phyloP scores from a whole-genome alignment of 2,797 vertebrate species.

The Phrynocephalus forsythii region DNA sequence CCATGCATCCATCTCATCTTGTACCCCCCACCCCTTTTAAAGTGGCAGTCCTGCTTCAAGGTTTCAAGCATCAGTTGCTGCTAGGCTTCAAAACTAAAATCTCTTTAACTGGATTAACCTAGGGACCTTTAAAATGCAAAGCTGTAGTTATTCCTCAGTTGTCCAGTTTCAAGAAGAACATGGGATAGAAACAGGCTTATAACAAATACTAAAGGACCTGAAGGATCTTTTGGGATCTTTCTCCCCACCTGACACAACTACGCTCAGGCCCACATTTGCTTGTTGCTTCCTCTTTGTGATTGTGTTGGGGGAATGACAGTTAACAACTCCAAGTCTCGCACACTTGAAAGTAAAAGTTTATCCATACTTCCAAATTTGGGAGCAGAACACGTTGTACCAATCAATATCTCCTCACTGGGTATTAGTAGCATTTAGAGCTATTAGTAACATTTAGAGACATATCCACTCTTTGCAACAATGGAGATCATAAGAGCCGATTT shows the following conservation, averaged over 20 bases:
- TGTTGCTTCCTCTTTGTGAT: not conserved
- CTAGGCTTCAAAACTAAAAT: not conserved
- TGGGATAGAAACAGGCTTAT: too few species aligned
- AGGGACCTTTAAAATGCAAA: not conserved
- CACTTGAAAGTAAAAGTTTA: not conserved
- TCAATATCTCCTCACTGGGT: not conserved
- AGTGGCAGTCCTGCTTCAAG: not conserved
- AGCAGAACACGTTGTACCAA: not conserved
- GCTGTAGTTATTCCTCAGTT: not conserved
- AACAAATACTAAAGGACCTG: not conserved
- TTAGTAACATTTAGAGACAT: not conserved
- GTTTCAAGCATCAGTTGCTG: not conserved
- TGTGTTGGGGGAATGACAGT: too few species aligned
- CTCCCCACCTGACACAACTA: not conserved
- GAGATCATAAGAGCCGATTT: not conserved
- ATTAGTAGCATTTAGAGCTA: not conserved
- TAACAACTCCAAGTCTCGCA: not conserved
- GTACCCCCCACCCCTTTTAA: not conserved
- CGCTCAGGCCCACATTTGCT: slow-evolving; percentile 2
- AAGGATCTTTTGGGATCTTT: not conserved
- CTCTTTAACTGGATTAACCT: not conserved
- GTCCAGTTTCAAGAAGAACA: not conserved
- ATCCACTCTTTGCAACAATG: not conserved
- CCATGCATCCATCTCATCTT: not conserved
- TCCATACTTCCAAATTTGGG: not conserved